Conservation (phyloP, 2,888 invertebrate genomes). For the Chrysodeixis includens region DNA sequence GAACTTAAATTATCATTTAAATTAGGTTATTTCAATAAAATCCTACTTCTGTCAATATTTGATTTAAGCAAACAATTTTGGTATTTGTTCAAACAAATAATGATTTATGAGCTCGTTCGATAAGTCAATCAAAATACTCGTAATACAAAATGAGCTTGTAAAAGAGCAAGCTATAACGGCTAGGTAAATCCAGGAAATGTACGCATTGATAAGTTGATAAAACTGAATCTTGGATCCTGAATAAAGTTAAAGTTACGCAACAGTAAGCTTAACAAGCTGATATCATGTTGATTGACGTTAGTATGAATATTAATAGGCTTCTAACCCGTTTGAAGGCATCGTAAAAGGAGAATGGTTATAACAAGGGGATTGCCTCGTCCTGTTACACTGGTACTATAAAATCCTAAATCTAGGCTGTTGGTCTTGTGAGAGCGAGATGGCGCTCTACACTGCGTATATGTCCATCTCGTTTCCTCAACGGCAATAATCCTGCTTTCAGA, state of each 20-base stretch:
- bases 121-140: neutral
- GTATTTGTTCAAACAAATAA: too few species aligned
- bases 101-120: too few species aligned
- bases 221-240: constrained; percentile 42
- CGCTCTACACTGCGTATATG: too few species aligned
- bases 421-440: too few species aligned
- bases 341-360: constrained; percentile 2
- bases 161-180: constrained; percentile 29
- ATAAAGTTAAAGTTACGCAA: constrained; percentile 47
- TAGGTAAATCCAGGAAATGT: constrained; percentile 49
- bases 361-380: neutral
- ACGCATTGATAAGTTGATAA: constrained; percentile 49
- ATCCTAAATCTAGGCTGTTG: too few species aligned
- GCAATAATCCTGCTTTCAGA: too few species aligned
- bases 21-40: too few species aligned
- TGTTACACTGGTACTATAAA: neutral
- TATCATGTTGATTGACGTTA: constrained; percentile 30
- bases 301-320: constrained; percentile 26
- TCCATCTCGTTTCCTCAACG: too few species aligned
- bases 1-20: too few species aligned
- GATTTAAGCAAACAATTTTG: too few species aligned
- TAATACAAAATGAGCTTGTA: constrained; percentile 16
- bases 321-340: neutral
- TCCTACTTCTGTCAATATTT: too few species aligned
- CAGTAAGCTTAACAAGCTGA: constrained; percentile 39